Evolutionary conservation across 2,113 vertebrate genomes (phyloP).

Genomic region (Halcyon malimbica): DNA sequence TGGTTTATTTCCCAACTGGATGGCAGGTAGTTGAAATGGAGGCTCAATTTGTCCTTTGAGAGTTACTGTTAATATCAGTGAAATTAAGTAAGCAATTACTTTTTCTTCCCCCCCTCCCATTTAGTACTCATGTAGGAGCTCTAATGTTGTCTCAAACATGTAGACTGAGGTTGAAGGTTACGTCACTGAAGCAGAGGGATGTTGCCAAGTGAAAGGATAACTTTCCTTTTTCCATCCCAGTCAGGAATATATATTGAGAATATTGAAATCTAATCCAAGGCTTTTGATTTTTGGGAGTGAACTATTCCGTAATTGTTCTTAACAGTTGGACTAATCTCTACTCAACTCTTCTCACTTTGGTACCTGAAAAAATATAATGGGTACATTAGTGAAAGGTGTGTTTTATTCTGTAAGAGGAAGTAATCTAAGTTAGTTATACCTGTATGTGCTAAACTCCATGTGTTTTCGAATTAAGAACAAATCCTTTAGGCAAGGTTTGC

Average conservation of each 20-base stretch:
- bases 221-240: neutral
- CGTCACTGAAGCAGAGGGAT: neutral
- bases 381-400: neutral
- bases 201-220: neutral
- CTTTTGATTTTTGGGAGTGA: neutral
- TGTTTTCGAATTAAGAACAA: neutral
- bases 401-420: neutral
- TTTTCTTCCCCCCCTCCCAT: neutral
- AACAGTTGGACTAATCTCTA: neutral
- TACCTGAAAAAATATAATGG: neutral
- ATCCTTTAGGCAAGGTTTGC: neutral
- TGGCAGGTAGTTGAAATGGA: neutral
- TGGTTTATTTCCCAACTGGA: neutral
- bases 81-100: neutral
- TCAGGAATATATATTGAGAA: neutral
- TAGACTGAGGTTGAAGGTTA: neutral
- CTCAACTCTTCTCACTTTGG: neutral
- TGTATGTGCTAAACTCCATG: fast-evolving
- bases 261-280: neutral
- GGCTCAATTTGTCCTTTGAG: neutral
- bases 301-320: neutral
- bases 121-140: neutral
- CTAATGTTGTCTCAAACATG: neutral
- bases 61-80: neutral
- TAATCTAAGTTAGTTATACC: neutral